Evolutionary conservation across 2,113 vertebrate genomes (phyloP), one percentile per base, ranked within the genome.

Genomic region (Boleophthalmus pectinirostris): DNA sequence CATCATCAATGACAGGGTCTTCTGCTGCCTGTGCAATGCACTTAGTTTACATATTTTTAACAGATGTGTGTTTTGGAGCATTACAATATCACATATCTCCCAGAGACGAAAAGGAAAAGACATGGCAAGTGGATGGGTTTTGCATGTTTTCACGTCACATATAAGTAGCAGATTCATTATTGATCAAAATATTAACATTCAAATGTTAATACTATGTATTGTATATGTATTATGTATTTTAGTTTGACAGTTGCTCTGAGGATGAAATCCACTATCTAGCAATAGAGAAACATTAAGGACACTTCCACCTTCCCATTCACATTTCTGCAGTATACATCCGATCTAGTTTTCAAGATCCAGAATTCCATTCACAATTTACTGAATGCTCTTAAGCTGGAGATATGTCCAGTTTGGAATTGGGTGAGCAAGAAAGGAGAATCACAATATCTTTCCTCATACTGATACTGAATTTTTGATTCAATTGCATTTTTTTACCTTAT

Each of bases 1-100:
- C 18, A 69, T 66, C 65, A 46, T 66, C 45, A 46, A 64, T 64
- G 61, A 64, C 61, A 64, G 33, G 61, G 33, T 63, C 60, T 38
- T n/a, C 20, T 16, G 33, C 33, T n/a, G 18, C 33, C 33, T 64
- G 61, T 64, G 33, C 61, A 63, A 3, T 24, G 56, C 29, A 33
- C 60, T 33, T 20, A 7, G 7, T 63, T 63, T 33, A 63, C 60
- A 63, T 29, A 25, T 13, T 11, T 63, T 56, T 21, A 11, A 56
- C 21, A 24, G 8, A 38, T 64, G 16, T 38, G 61, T 43, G 16
- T 5, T 64, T 43, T 18, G 20, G 14, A 20, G 14, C 60, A 33
- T 3, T 63, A 10, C 10, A 38, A 13, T 64, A 21, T n/a, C 3
- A 11, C 25, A 61, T 3, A 33, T 61, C 10, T 13, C 18, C 33